Percentiles rank a stretch among this genome's conserved stretches.
Conservation (phyloP, 2,888 invertebrate species). For the Chymomyza amoena region DNA sequence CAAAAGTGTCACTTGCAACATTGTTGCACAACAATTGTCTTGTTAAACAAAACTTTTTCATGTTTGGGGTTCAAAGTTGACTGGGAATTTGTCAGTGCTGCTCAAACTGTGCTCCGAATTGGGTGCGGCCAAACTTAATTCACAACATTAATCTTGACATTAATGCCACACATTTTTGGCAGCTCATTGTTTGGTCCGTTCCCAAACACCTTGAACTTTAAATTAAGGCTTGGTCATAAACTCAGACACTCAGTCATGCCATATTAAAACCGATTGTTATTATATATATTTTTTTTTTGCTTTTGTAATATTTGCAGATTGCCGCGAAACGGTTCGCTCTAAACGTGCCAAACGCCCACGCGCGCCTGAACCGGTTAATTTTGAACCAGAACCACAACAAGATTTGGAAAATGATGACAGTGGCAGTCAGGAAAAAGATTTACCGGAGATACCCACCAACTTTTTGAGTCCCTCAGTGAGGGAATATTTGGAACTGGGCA, state of each 20-base stretch:
- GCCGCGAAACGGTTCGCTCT: slow-evolving; percentile 79
- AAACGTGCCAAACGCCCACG: slow-evolving; percentile 83
- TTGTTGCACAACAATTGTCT: slow-evolving; percentile 19
- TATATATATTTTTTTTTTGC: neutral
- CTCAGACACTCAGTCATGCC: neutral
- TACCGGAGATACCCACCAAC: slow-evolving; percentile 83
- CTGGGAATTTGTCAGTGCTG: slow-evolving; percentile 15
- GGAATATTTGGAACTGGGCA: slow-evolving; percentile 91
- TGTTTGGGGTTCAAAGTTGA: slow-evolving; percentile 32
- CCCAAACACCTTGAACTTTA: slow-evolving; percentile 41
- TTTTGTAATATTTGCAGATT: slow-evolving; percentile 78
- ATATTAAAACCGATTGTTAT: slow-evolving; percentile 16
- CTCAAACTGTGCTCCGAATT: slow-evolving; percentile 12
- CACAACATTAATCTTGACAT: slow-evolving; percentile 65
- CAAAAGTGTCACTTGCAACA: slow-evolving; percentile 16
- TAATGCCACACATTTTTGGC: slow-evolving; percentile 39
- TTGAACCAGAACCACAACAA: slow-evolving; percentile 79
- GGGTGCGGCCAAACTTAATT: slow-evolving; percentile 19
- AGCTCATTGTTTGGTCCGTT: slow-evolving; percentile 12
- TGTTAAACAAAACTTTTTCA: neutral
- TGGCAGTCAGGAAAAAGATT: slow-evolving; percentile 76
- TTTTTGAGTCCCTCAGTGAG: slow-evolving; percentile 91
- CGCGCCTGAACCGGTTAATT: slow-evolving; percentile 79
- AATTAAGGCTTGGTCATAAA: slow-evolving; percentile 21
- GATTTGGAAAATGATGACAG: slow-evolving; percentile 77